These are phyloP conservation scores for Frieseomelitta varia DNA, from an alignment of 1,140 invertebrate genomes.

Conservation along the genomic window DNA sequence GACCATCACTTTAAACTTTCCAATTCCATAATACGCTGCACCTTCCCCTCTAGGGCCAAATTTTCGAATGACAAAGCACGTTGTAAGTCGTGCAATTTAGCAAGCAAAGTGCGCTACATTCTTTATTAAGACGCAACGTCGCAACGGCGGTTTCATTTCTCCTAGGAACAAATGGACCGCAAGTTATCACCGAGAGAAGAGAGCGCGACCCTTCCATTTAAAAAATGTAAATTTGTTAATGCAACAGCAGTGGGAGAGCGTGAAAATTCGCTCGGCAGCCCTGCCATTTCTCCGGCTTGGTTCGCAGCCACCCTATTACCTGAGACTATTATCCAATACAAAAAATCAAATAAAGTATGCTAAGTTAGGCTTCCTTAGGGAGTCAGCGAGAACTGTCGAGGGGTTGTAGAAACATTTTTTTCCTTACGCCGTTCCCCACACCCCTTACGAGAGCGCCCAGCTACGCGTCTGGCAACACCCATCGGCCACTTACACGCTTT, in stretches of 20 bases:
- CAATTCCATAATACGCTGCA: no score
- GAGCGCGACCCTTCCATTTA: constrained; percentile 79
- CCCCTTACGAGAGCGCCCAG: constrained; percentile 13
- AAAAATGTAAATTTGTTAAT: constrained; percentile 83
- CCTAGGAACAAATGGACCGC: constrained; percentile 80
- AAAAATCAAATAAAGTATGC: constrained; percentile 83
- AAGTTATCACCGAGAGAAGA: constrained; percentile 78
- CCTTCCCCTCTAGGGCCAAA: no score
- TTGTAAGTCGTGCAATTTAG: background rate
- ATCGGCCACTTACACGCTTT: constrained; percentile 39
- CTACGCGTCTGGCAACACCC: constrained; percentile 24
- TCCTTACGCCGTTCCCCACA: constrained; percentile 42
- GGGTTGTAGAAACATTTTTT: constrained; percentile 70
- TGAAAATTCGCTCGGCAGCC: constrained; percentile 73
- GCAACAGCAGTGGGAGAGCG: constrained; percentile 71
- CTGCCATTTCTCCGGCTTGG: constrained; percentile 28
- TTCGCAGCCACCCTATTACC: constrained; percentile 66
- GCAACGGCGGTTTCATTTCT: constrained; percentile 78
- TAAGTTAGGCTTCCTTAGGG: constrained; percentile 79
- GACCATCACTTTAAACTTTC: no score
- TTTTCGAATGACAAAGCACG: background rate
- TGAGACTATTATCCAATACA: constrained; percentile 82
- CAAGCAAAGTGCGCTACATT: constrained; percentile 58
- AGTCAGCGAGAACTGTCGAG: constrained; percentile 59
- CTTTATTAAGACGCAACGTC: constrained; percentile 80